phyloP scores from a whole-genome alignment of 2,888 invertebrate species.

The Tyria jacobaeae region DNA sequence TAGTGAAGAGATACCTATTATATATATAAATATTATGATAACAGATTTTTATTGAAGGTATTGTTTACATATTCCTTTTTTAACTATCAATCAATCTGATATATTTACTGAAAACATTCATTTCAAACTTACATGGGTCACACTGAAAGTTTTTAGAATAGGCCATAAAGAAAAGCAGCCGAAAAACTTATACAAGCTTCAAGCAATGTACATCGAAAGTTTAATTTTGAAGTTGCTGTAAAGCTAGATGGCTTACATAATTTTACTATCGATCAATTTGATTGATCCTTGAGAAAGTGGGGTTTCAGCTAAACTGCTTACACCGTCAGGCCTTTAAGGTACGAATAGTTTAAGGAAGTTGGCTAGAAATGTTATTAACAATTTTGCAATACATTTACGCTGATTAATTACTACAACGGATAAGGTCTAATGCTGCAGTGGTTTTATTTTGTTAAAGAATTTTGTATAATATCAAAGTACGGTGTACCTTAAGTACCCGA shows the following conservation, averaged over 20 bases:
- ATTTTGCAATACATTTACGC: neutral
- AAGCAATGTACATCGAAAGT: too few relatives aligned
- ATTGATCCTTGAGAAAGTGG: neutral
- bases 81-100: neutral
- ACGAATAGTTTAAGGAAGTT: too few relatives aligned
- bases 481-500: slow-evolving; percentile 28
- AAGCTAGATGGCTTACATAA: neutral
- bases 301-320: too few relatives aligned
- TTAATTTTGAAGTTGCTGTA: neutral
- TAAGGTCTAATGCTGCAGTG: neutral
- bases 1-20: too few relatives aligned
- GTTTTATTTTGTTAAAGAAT: slow-evolving; percentile 9
- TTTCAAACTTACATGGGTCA: too few relatives aligned
- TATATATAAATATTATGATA: too few relatives aligned
- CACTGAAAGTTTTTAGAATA: too few relatives aligned
- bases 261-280: neutral
- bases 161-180: too few relatives aligned
- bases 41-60: neutral
- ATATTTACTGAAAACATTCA: neutral
- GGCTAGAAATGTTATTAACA: neutral
- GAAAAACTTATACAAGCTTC: too few relatives aligned
- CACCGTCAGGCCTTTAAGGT: too few relatives aligned
- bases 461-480: slow-evolving; percentile 38
- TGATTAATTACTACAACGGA: neutral
- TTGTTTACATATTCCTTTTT: neutral